Base-by-base conservation (phyloP, 2,113 vertebrate species). In the Pluvianellus socialis region DNA sequence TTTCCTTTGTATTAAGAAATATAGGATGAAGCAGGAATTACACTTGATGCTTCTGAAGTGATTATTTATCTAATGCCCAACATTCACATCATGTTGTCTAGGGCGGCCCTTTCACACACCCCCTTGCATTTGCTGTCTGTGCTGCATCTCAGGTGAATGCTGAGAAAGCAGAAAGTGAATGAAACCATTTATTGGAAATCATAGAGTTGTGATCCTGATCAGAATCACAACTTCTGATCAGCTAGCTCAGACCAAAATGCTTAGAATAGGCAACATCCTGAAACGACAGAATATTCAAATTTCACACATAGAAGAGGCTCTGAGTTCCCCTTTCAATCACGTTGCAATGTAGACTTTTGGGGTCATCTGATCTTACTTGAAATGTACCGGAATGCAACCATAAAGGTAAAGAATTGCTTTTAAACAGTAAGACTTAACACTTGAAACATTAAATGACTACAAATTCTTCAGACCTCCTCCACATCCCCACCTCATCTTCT, bases 201-300 rank as follows among this genome's bases (percentile, higher is more conserved):
- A 67, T 2, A n/a, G 9, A 71, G 40, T 28, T 59, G 4, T 84
- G 59, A 68, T 86, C n/a, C 63, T 40, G 27, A 81, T 56, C 55
- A 89, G 47, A 83, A 66, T 33, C 17, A 74, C 59, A 75, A 53
- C 66, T 80, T 94, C 55, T 44, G 28, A 88, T 87, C 21, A 79
- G 65, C n/a, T 30, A 66, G 28, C 23, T 58, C 53, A 72, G 7
- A 70, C 28, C 42, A 66, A 89, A 65, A 13, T 76, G 2, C 11
- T 83, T 49, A 88, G n/a, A 86, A 74, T 0, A 86, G 50, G 38
- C 68, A 94, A 81, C 49, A 81, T 81, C 47, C 68, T 84, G 73
- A 92, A 96, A 71, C 52, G 92, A 92, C 28, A 7, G 12, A 81
- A 87, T 68, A 94, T 96, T 91, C 68, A 95, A 91, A 96, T 92